These are phyloP conservation scores for Druceiella hillmani DNA, from an alignment of 2,888 invertebrate species.

Conservation along the genomic window DNA sequence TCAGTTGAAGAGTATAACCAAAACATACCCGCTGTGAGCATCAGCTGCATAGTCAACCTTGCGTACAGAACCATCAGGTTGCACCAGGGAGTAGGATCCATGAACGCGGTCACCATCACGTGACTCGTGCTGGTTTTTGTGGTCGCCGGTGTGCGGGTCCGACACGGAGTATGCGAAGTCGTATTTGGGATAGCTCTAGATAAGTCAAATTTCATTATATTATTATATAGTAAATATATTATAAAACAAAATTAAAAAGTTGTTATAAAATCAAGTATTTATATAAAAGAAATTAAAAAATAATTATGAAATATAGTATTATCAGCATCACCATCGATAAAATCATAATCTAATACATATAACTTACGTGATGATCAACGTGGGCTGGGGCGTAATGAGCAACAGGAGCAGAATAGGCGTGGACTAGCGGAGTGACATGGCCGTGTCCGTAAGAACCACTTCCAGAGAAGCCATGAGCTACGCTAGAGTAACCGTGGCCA, in stretches of 20 bases:
- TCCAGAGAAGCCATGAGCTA: too few relatives aligned
- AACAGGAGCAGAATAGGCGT: constrained; percentile 3
- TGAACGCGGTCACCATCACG: constrained; percentile 32
- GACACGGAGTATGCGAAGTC: constrained; percentile 33
- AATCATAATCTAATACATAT: too few relatives aligned
- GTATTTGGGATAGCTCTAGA: constrained; percentile 17
- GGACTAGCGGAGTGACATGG: constrained; percentile 14
- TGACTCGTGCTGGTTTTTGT: constrained; percentile 31
- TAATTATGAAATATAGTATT: too few relatives aligned
- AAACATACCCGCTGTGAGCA: constrained; percentile 30
- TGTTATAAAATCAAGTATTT: too few relatives aligned
- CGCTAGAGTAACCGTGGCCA: too few relatives aligned
- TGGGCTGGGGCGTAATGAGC: constrained; percentile 2
- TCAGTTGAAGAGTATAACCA: too few relatives aligned
- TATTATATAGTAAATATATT: too few relatives aligned
- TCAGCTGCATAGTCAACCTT: constrained; percentile 32
- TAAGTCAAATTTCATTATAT: neutral
- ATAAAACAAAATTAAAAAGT: too few relatives aligned
- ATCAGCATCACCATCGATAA: too few relatives aligned
- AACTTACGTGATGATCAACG: neutral
- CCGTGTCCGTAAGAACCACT: too few relatives aligned
- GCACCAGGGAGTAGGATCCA: constrained; percentile 30
- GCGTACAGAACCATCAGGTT: constrained; percentile 31
- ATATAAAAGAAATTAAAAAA: too few relatives aligned
- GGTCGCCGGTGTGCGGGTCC: constrained; percentile 34